These are phyloP conservation scores for Beris chalybata DNA, from an alignment of 2,888 invertebrate genomes.

Conservation along the genomic window DNA sequence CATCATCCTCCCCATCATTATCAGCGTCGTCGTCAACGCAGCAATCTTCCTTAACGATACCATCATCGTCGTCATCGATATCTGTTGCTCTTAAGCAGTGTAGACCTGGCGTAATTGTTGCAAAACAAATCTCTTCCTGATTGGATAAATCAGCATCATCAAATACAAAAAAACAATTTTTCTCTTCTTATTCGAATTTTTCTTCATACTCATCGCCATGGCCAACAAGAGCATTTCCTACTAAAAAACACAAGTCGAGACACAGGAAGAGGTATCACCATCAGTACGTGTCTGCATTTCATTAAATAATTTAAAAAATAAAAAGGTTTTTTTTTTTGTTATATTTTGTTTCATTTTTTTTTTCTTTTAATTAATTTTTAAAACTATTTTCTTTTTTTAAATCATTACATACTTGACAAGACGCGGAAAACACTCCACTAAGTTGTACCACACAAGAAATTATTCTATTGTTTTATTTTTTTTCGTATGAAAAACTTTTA, in stretches of 20 bases:
- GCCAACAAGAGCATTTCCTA: slow-evolving; percentile 8
- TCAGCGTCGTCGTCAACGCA: slow-evolving; percentile 36
- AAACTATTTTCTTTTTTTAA: too few relatives aligned
- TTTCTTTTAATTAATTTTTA: too few relatives aligned
- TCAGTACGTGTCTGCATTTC: slow-evolving; percentile 28
- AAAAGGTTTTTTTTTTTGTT: too few relatives aligned
- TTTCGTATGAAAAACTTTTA: too few relatives aligned
- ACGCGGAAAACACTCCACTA: too few relatives aligned
- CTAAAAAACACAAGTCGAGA: slow-evolving; percentile 20
- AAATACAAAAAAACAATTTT: slow-evolving; percentile 22
- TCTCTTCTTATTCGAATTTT: slow-evolving; percentile 21
- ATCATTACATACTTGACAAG: too few relatives aligned
- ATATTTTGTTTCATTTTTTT: too few relatives aligned
- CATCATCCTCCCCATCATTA: slow-evolving; percentile 23
- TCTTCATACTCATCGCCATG: slow-evolving; percentile 24
- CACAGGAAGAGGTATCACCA: slow-evolving; percentile 20
- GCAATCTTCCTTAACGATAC: slow-evolving; percentile 32
- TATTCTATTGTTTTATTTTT: too few relatives aligned
- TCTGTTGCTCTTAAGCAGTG: slow-evolving; percentile 63
- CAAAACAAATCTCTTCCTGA: slow-evolving; percentile 76
- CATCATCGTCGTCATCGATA: slow-evolving; percentile 41
- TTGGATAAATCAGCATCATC: slow-evolving; percentile 52
- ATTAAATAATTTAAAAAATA: slow-evolving; percentile 7
- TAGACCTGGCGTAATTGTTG: slow-evolving; percentile 88
- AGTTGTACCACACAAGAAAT: too few relatives aligned